phyloP scores from a whole-genome alignment of 2,113 vertebrate species.

The Pedetes capensis region DNA sequence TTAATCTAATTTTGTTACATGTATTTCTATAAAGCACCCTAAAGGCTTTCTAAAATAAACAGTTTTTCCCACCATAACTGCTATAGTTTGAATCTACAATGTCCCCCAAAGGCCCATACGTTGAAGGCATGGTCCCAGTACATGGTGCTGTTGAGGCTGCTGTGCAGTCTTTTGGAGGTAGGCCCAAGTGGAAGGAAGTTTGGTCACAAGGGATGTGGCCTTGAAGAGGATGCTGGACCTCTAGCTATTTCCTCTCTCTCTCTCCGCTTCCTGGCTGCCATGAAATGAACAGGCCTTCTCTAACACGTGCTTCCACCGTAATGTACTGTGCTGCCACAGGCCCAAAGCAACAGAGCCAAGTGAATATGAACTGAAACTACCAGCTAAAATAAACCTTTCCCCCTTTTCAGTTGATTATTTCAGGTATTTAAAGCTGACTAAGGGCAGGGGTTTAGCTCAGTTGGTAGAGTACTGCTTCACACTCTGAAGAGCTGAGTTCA shows the following conservation, averaged over 20 bases:
- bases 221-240: not conserved
- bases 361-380: not conserved
- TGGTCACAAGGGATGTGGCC: not conserved
- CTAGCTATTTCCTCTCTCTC: not conserved
- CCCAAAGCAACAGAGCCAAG: not conserved
- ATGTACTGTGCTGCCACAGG: no score
- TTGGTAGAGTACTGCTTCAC: no score
- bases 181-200: not conserved
- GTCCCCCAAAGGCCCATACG: not conserved
- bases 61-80: not conserved
- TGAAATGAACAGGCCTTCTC: not conserved
- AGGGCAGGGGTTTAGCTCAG: no score
- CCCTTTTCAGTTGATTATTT: not conserved
- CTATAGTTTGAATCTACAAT: not conserved
- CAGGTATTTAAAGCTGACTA: no score
- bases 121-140: not conserved
- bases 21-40: constrained; percentile 12
- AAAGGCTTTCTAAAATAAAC: constrained; percentile 58
- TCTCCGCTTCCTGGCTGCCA: not conserved
- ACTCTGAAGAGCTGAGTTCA: no score
- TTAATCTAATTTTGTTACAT: constrained; percentile 56
- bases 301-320: no score
- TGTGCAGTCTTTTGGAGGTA: not conserved
- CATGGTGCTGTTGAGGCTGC: no score
- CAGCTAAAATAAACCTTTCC: not conserved